Base-by-base conservation (phyloP, 2,797 vertebrate species). In the Anableps anableps region DNA sequence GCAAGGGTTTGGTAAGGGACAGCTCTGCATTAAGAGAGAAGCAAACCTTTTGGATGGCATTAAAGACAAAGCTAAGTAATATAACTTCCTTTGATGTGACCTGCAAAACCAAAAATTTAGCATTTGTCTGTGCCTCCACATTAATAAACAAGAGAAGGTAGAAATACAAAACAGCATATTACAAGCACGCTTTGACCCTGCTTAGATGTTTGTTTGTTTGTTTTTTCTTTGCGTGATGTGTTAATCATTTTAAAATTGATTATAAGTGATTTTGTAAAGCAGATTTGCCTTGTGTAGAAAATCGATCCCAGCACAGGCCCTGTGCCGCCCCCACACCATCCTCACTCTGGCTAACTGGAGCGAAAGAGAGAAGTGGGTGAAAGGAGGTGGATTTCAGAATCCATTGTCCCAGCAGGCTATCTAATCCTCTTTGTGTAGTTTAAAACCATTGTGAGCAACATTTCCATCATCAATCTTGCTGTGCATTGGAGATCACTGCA, bases 331-430 rank as follows among this genome's bases (percentile, higher is more conserved):
- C 66, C 66, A 13, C 13, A 5, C n/a, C 38, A 36, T n/a, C 64
- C 64, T 64, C 9, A 26, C 74, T 53, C 36, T 64, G 34, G 29
- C 19, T 80, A 45, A 73, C 53, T 23, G 45, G 55, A 62, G 71
- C 16, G 13, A 47, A n/a, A 66, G 19, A 68, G 3, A 60, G 14
- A 80, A 51, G 10, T 62, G 74, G 71, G 45, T 45, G 41, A 75
- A 62, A 60, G 7, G 31, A 68, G 14, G 72, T 64, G n/a, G 38
- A 80, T 83, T 84, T 82, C 43, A 43, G 76, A 76, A 66, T 82
- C 34, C 64, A 79, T 55, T 80, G 82, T 91, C 80, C 83, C 86
- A 66, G 72, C 73, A 83, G 85, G 34, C 74, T 66, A 34, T 76
- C 68, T 80, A 31, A 85, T 66, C 74, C 78, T 84, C 74, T 80